phyloP scores from a whole-genome alignment of 2,113 vertebrate genomes.

The Beaufortia kweichowensis region DNA sequence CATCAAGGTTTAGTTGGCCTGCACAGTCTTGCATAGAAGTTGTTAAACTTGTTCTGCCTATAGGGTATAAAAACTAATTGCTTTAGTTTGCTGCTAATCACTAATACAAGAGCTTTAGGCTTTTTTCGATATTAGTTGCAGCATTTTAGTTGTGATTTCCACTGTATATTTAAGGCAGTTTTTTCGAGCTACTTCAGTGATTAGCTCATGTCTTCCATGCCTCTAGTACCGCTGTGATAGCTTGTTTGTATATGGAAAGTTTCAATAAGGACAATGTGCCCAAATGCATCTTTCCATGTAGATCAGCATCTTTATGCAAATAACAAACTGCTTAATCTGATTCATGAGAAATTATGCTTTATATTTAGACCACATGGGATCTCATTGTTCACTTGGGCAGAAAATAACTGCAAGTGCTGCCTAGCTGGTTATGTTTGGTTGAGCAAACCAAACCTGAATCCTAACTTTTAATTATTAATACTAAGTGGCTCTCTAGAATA shows the following conservation, averaged over 20 bases:
- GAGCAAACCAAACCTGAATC: background rate
- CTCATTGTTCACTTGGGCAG: background rate
- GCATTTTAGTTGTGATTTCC: background rate
- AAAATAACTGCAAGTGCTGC: background rate
- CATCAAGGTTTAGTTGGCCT: background rate
- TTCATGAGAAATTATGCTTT: background rate
- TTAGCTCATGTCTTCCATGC: background rate
- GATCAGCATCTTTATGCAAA: conserved; percentile 12
- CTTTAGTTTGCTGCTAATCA: too few species aligned
- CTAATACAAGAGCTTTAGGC: too few species aligned
- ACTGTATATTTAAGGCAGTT: conserved; percentile 7
- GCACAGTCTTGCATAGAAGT: background rate
- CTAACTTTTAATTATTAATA: background rate
- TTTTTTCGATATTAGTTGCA: background rate
- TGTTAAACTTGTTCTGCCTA: background rate
- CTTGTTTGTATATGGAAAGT: background rate
- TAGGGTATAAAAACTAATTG: background rate
- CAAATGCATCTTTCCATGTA: conserved; percentile 15
- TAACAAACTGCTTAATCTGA: background rate
- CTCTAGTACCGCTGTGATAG: background rate
- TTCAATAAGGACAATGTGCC: background rate
- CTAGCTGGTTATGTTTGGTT: background rate
- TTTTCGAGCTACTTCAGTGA: background rate
- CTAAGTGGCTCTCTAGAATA: too few species aligned
- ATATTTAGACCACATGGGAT: background rate